Percentiles rank a stretch among this genome's conserved stretches.
Conservation (phyloP, 2,113 vertebrate species). For the Grantiella picta region DNA sequence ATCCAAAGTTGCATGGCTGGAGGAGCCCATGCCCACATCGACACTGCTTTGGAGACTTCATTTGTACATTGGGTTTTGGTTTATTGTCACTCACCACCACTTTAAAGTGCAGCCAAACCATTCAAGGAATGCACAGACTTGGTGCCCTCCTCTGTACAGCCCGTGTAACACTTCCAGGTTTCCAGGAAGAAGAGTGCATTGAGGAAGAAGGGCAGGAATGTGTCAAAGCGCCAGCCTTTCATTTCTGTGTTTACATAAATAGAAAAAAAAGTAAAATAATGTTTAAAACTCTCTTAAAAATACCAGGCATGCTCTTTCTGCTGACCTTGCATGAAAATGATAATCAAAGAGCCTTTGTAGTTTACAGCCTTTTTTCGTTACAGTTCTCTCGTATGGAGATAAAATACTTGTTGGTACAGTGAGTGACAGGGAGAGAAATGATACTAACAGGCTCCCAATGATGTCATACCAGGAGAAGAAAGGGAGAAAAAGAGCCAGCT, state of each 20-base stretch:
- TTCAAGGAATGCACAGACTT: background rate
- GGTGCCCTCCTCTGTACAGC: background rate
- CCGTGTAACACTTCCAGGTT: background rate
- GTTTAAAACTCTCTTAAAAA: constrained; percentile 1
- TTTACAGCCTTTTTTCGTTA: background rate
- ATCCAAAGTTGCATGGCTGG: background rate
- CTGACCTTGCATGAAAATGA: constrained; percentile 26
- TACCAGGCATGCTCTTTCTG: background rate
- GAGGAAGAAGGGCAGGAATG: background rate
- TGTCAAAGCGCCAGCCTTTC: background rate
- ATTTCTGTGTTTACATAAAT: background rate
- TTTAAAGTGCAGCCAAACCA: background rate
- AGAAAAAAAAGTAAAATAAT: background rate
- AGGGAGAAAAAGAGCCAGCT: background rate
- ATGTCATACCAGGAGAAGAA: background rate
- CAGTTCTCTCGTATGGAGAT: background rate
- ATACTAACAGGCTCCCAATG: background rate
- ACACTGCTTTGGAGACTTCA: background rate
- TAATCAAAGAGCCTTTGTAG: constrained; percentile 30
- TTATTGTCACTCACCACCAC: background rate
- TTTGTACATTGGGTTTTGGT: background rate
- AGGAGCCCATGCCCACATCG: background rate
- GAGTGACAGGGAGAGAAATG: background rate
- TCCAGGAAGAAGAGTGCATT: fast-evolving
- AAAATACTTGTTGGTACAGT: constrained; percentile 1